Conservation (phyloP, 2,888 invertebrate species). For the Aleiodes leptofemur region DNA sequence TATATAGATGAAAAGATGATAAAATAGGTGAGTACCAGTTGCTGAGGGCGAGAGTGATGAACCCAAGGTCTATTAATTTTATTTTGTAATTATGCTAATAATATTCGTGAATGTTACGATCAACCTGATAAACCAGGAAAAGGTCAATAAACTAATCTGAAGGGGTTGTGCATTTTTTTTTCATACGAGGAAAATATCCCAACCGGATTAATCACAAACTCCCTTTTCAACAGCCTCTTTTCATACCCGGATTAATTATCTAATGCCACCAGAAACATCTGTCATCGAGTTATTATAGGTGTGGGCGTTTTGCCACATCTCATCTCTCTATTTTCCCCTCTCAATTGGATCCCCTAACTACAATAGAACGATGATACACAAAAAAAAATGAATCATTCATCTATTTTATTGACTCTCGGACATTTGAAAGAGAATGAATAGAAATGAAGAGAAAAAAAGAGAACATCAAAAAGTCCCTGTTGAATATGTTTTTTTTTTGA, state of each 20-base stretch:
- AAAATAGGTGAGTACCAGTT: not conserved
- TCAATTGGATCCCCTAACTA: constrained; percentile 11
- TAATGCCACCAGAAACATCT: constrained; percentile 72
- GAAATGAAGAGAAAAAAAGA: constrained; percentile 20
- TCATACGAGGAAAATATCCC: constrained; percentile 59
- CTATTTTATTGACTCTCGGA: constrained; percentile 15
- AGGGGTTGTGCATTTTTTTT: not conserved
- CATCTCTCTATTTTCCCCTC: constrained; percentile 9
- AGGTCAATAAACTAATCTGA: not conserved
- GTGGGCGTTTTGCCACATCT: constrained; percentile 32
- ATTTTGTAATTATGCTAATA: constrained; percentile 17
- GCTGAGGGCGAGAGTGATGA: not conserved
- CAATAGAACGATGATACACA: constrained; percentile 26
- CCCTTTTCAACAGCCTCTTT: constrained; percentile 57
- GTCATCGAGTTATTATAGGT: constrained; percentile 64
- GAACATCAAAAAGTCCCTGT: not conserved
- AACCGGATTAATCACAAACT: constrained; percentile 62
- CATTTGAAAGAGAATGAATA: not conserved
- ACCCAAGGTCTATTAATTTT: not conserved
- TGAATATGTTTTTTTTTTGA: not conserved
- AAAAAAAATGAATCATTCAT: constrained; percentile 31
- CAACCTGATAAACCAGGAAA: not conserved
- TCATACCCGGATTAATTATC: constrained; percentile 70
- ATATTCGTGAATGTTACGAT: not conserved
- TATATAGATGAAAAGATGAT: not conserved